Evolutionary conservation across 2,113 vertebrate genomes (phyloP), one percentile per base, ranked within the genome.

Genomic region (Bucco capensis): DNA sequence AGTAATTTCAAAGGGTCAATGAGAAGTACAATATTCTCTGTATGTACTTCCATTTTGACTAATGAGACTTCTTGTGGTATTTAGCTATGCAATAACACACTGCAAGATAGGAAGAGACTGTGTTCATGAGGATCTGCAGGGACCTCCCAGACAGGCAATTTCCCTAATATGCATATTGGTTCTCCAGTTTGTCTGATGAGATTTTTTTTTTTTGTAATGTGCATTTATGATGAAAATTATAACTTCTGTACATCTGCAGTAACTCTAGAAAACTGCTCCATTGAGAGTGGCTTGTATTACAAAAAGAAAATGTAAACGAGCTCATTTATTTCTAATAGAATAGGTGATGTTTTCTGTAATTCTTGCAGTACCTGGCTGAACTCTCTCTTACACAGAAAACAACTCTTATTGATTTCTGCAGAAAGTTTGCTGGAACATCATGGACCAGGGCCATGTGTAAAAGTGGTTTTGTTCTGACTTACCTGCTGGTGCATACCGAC

Each of bases 151-250:
- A 84, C 27, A 90, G 33, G 77, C 66, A 89, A 40, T 94, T 94
- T 81, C 83, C 82, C 50, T 90, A 75, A 91, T 88, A 61, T 35
- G 65, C 70, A 65, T 91, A 1, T 83, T 77, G 77, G 73, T 90
- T 82, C 28, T 92, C 60, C 79, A 33, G 21, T 82, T 90, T 72
- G 81, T 92, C 66, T 81, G 80, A 83, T 84, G 90, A 84, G 86
- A 73, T 73, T 83, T 86, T 51, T 92, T 24, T 65, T 82, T 53
- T n/a, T n/a, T n/a, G n/a, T 88, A 91, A 90, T 91, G 70, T 72
- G 61, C 76, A 21, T 96, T 93, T 96, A 62, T 82, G 90, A 88
- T 90, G 80, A 86, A 95, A 94, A 94, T 86, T 53, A 70, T 70
- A 90, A 75, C 66, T 93, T 93, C 66, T 79, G 46, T 73, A 79